Evolutionary conservation across 2,888 invertebrate species (phyloP).

Genomic region (Calameuta filiformis): DNA sequence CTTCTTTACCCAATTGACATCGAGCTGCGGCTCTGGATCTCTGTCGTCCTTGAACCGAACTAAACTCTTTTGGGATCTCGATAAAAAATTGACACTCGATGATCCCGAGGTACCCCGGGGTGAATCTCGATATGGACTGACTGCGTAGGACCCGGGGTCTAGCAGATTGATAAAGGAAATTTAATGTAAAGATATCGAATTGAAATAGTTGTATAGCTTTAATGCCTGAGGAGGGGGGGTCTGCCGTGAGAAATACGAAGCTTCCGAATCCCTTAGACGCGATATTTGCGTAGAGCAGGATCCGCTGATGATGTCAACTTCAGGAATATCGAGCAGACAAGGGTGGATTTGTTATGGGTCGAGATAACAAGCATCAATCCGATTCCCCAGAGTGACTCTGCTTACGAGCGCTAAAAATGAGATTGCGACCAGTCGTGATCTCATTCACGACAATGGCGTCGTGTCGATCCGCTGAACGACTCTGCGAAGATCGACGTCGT

Average conservation of each 20-base stretch:
- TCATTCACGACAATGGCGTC: not conserved
- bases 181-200: not conserved
- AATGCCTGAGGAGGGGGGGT: not conserved
- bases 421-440: not conserved
- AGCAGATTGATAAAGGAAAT: not conserved
- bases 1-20: slow-evolving; percentile 27
- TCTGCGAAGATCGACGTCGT: not conserved
- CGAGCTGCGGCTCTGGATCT: slow-evolving; percentile 37
- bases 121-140: not conserved
- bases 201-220: not conserved
- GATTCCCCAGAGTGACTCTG: not conserved
- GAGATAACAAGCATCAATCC: slow-evolving; percentile 4
- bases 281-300: not conserved
- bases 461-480: not conserved
- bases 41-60: slow-evolving; percentile 5
- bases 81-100: not conserved
- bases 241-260: not conserved
- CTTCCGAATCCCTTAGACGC: not conserved
- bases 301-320: not conserved
- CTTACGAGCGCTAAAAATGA: not conserved
- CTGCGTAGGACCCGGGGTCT: not conserved
- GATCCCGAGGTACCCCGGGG: not conserved
- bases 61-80: not conserved
- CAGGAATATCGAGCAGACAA: not conserved
- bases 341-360: slow-evolving; percentile 1